Conservation (phyloP, 1,140 invertebrate genomes). For the Hycleus cichorii region DNA sequence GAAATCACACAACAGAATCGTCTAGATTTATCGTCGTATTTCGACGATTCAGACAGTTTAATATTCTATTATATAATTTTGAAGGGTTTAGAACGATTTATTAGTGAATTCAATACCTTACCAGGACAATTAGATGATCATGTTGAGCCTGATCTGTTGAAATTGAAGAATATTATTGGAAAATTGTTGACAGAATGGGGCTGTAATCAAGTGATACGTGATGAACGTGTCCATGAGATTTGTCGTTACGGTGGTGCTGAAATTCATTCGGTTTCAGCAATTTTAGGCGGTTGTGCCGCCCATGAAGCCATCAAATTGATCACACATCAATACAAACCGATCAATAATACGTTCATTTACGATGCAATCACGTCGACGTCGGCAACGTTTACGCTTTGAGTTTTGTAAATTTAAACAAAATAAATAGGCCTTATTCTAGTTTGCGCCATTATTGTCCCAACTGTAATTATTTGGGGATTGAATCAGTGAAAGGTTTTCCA, state of each 20-base stretch:
- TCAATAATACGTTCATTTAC: conserved; percentile 94
- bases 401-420: too few species aligned
- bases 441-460: too few species aligned
- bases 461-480: too few species aligned
- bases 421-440: too few species aligned
- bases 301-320: conserved; percentile 98
- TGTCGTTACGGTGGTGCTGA: conserved; percentile 90
- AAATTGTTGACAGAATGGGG: conserved; percentile 81
- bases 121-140: conserved; percentile 84
- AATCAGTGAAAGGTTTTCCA: too few species aligned
- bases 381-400: conserved; percentile 51
- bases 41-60: conserved; percentile 74
- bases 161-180: conserved; percentile 36
- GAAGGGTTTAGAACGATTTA: conserved; percentile 84
- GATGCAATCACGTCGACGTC: conserved; percentile 88
- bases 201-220: conserved; percentile 63
- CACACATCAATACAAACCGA: conserved; percentile 91
- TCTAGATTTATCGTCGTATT: conserved; percentile 37
- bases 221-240: conserved; percentile 94
- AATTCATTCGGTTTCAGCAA: conserved; percentile 91
- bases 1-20: conserved; percentile 53
- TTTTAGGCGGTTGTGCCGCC: conserved; percentile 85
- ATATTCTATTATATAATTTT: conserved; percentile 89
- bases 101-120: conserved; percentile 78
- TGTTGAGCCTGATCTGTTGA: conserved; percentile 46